Base-by-base conservation (phyloP, 2,113 vertebrate genomes). In the Trachemys scripta region DNA sequence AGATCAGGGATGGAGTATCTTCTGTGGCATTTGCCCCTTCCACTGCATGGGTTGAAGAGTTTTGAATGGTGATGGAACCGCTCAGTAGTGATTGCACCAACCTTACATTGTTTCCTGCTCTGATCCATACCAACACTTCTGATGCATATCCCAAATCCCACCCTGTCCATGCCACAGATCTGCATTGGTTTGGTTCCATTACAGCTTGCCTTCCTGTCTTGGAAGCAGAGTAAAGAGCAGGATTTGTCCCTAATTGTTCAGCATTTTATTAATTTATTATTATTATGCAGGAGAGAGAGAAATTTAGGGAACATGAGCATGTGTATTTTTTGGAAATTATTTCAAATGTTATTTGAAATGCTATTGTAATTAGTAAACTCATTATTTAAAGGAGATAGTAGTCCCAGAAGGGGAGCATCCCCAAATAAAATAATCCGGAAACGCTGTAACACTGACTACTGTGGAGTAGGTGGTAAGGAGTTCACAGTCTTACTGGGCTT, bases 141-240 rank as follows among this genome's bases (percentile, higher is more conserved):
- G 90, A 38, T 65, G 87, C 35, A 20, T 47, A 65, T n/a, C 19
- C 6, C 6, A 24, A 81, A 90, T 88, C 79, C 72, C 8, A 53
- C 19, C 51, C 24, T 53, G 62, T 47, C 50, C 85, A 56, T 1
- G 19, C 49, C 51, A 79, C 42, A 14, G 16, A n/a, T 49, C 69
- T 79, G 51, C 4, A 0, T 24, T 1, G 13, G 31, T 42, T 14
- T 45, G 24, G 12, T 45, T 19, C 1, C 0, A 31, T 59, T 2
- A 27, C 20, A 78, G 53, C 35, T 62, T 5, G 1, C 25, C 17
- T 3, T 42, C n/a, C 14, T 31, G 24, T 57, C 62, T n/a, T 0
- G 5, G 12, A 10, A 5, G 42, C 8, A 0, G 0, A 4, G 56
- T 14, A 65, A 82, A 86, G 62, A 47, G 12, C 51, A 91, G 31